Evolutionary conservation across 1,140 invertebrate genomes (phyloP), one percentile per base, ranked within the genome.

Genomic region (Heliconius nattereri): DNA sequence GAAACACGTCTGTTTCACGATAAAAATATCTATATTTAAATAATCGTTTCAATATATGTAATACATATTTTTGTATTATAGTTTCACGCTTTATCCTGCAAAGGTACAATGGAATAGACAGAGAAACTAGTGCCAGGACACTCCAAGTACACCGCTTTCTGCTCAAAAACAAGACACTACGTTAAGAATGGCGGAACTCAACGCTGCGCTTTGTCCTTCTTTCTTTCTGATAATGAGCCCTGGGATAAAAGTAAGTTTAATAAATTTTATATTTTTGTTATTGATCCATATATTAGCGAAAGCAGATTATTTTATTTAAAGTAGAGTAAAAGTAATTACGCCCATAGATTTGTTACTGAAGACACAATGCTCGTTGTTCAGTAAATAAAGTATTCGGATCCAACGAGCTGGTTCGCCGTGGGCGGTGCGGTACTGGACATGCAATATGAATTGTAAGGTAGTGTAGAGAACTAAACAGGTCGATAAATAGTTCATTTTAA

Each of bases 381-480:
- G 71, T 85, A 75, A 60, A 71, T 83, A 70, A 83, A 83, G 79
- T 81, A 85, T 86, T 88, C 85, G 88, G 84, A 85, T 88, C 84
- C 87, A 86, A 90, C 84, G 88, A 85, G 86, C 73, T 78, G 84
- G 82, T 83, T 85, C 90, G 90, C 90, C 89, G 90, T 93, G 90
- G 92, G 92, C 91, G 92, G 90, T 88, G 89, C 85, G 85, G 85
- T 88, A 85, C 88, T 89, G 90, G 92, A 90, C 90, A 92, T 87
- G 86, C 89, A 90, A 92, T 92, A 93, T 92, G 90, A 91, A 91
- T 90, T 89, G 88, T 93, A 87, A 78, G 78, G 81, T 90, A 90
- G 89, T 92, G 88, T 79, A 82, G 88, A 79, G 80, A 84, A 72
- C 82, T 78, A 83, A 66, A 66, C 60, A 66, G 11, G 23, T 66